Evolutionary conservation across 1,140 invertebrate genomes (phyloP).

Genomic region (Drosophila trapezifrons): DNA sequence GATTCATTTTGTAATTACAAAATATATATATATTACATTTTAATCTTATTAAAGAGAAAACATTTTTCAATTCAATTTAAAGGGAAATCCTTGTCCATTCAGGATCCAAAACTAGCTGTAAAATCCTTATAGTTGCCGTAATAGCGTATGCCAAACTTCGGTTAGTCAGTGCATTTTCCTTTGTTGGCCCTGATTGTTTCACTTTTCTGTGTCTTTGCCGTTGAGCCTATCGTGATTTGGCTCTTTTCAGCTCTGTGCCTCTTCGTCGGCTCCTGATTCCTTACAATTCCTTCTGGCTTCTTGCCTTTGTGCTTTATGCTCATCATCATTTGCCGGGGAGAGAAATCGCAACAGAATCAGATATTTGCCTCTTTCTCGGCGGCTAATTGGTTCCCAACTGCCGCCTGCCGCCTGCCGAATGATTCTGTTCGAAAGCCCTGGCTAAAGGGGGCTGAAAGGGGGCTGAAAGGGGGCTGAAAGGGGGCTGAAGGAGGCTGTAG

Average conservation of each 20-base stretch:
- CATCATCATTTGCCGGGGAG: conserved; percentile 61
- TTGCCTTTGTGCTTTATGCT: conserved; percentile 58
- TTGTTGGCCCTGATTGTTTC: conserved; percentile 5
- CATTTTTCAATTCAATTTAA: too few species aligned
- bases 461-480: too few species aligned
- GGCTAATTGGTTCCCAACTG: conserved; percentile 68
- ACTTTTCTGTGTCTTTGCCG: conserved; percentile 23
- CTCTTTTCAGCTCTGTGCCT: conserved; percentile 24
- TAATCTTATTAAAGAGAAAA: too few species aligned
- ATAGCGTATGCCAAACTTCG: conserved; percentile 1
- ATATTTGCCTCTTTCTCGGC: conserved; percentile 31
- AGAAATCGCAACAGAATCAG: conserved; percentile 45
- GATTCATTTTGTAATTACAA: too few species aligned
- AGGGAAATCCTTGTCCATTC: too few species aligned
- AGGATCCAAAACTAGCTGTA: too few species aligned
- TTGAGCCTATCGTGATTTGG: conserved; percentile 58
- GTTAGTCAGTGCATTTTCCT: neutral
- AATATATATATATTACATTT: too few species aligned
- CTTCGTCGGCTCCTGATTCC: conserved; percentile 8
- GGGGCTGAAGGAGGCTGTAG: neutral
- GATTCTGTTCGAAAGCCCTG: too few species aligned
- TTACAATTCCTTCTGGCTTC: conserved; percentile 48
- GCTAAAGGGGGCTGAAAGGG: neutral
- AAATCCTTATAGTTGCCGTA: too few species aligned
- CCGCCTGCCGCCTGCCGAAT: conserved; percentile 38